Conservation (phyloP, 92 coral and sea anemone species). For the Umimayanthus kanabou region DNA sequence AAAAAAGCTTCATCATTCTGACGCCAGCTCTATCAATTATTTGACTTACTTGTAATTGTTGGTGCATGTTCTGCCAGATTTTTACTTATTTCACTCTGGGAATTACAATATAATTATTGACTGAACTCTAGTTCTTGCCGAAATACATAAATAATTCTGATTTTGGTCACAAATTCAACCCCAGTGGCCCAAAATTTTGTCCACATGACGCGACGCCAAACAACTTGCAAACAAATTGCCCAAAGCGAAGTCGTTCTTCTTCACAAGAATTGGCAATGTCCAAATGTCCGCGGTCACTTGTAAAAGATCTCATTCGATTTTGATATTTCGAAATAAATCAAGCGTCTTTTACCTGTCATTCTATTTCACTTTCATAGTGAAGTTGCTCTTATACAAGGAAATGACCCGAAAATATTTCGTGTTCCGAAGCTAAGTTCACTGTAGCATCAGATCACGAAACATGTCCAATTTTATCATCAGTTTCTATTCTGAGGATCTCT, state of each 20-base stretch:
- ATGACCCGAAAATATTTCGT: background rate
- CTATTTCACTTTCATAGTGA: background rate
- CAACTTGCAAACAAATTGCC: slow-evolving; percentile 10
- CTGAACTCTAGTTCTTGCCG: background rate
- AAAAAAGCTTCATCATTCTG: background rate
- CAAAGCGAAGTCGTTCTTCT: background rate
- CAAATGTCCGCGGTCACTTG: background rate
- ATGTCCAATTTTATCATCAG: background rate
- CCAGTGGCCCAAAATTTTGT: background rate
- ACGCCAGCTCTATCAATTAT: background rate
- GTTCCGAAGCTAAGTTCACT: slow-evolving; percentile 6
- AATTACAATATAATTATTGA: background rate
- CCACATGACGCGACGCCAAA: slow-evolving; percentile 37
- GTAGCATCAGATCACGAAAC: slow-evolving; percentile 37
- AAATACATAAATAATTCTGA: slow-evolving; percentile 4
- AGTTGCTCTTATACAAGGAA: background rate
- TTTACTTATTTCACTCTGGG: background rate
- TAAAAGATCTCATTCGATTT: background rate
- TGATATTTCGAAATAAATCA: background rate
- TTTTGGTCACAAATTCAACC: slow-evolving; percentile 24
- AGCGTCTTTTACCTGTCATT: background rate
- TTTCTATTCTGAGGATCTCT: background rate
- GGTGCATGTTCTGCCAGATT: background rate
- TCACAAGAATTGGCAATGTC: background rate
- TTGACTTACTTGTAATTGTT: background rate